Conservation (phyloP, 1,140 invertebrate genomes). For the Ostrea edulis region DNA sequence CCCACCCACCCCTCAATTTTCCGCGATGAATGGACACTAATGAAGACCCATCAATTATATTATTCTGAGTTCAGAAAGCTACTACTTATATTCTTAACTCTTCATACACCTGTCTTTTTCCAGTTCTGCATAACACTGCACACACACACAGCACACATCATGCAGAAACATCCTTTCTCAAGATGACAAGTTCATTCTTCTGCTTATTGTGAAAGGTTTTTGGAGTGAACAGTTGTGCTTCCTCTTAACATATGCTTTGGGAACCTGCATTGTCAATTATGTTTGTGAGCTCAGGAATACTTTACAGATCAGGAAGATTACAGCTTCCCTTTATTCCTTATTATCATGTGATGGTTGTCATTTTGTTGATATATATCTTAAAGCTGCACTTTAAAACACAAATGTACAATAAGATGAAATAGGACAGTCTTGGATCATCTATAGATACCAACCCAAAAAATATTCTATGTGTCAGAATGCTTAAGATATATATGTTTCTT, state of each 20-base stretch:
- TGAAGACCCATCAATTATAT: too few relatives aligned
- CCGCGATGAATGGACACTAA: too few relatives aligned
- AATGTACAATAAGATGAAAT: not conserved
- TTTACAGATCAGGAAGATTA: not conserved
- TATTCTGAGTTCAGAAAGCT: too few relatives aligned
- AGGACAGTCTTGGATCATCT: not conserved
- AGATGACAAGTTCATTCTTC: not conserved
- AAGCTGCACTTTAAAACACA: not conserved
- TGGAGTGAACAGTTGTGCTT: conserved; percentile 5
- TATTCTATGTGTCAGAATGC: too few relatives aligned
- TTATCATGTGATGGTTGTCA: not conserved
- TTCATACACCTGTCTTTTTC: not conserved
- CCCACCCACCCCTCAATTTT: too few relatives aligned
- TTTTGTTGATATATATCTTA: not conserved
- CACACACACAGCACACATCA: not conserved
- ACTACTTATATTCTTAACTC: too few relatives aligned
- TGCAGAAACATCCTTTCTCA: not conserved
- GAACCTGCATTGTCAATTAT: conserved; percentile 27
- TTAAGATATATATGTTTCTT: too few relatives aligned
- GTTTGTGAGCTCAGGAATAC: not conserved
- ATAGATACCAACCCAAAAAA: not conserved
- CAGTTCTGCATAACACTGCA: not conserved
- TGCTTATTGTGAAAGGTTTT: conserved; percentile 15
- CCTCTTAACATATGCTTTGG: conserved; percentile 3
- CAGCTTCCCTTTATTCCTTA: not conserved